Conservation (phyloP, 2,797 vertebrate species). For the Hybognathus amarus region DNA sequence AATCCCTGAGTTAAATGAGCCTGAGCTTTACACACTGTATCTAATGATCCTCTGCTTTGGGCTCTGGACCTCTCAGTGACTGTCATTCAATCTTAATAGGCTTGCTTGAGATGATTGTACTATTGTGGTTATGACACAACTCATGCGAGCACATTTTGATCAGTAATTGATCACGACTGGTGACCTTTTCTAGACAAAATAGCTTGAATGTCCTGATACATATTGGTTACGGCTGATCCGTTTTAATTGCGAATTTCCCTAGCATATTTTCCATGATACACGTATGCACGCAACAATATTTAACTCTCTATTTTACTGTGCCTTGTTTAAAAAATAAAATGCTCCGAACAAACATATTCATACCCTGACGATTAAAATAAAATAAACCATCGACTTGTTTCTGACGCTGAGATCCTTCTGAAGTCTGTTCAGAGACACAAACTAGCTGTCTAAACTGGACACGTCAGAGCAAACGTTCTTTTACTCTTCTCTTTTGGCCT, state of each 20-base stretch:
- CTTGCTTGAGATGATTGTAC: not conserved
- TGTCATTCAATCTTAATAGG: not conserved
- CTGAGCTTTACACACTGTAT: not conserved
- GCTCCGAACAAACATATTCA: no score
- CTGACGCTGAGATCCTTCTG: no score
- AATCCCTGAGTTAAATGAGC: not conserved
- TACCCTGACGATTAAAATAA: no score
- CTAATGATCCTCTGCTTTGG: not conserved
- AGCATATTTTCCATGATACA: no score
- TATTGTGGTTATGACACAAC: constrained; percentile 21
- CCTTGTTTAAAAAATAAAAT: no score
- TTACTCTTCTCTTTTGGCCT: no score
- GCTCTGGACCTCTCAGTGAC: constrained; percentile 1
- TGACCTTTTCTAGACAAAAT: not conserved
- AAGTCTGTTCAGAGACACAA: no score
- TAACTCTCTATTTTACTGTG: no score
- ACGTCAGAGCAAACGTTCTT: no score
- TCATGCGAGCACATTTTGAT: constrained; percentile 14
- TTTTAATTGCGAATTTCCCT: not conserved
- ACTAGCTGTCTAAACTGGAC: no score
- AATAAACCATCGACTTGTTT: no score
- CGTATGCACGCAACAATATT: no score
- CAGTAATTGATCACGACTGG: not conserved
- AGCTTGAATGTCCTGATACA: not conserved
- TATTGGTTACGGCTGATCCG: not conserved